Base-by-base conservation (phyloP, 1,140 invertebrate genomes). In the Zeugodacus cucurbitae region DNA sequence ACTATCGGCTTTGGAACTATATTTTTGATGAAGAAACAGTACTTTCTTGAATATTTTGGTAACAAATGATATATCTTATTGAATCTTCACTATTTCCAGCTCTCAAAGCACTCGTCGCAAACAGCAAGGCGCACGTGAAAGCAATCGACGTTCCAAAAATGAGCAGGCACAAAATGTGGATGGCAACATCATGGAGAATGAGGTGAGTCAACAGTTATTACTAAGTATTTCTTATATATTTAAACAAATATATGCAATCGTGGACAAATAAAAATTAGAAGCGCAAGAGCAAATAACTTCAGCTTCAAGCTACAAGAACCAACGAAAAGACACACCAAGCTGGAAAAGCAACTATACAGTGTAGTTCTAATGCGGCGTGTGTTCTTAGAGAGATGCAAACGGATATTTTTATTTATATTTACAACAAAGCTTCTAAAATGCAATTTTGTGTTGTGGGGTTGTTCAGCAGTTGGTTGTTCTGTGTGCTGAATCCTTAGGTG, bases 151-250 rank as follows among this genome's bases (percentile, higher is more conserved):
- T 48, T 91, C 90, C 67, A 93, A 93, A 90, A 91, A 90, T 41
- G 91, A 92, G 90, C 90, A 89, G n/a, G 67, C 92, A 70, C 93
- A 94, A 87, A 90, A 94, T 91, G 90, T 90, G 87, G 92, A 93
- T 57, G 92, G 92, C 90, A 92, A 91, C 89, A 91, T 93, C 67
- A 92, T 93, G 91, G 92, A 93, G 78, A 92, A 93, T 89, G 91
- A 93, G 90, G 92, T 93, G 89, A 89, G 88, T 58, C 6, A 57
- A 2, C 48, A 54, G 4, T 14, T 17, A 54, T 54, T 20, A 3
- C 48, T 54, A 4, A 54, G 14, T 3, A 32, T 78, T 82, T 62
- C 34, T 26, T 62, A n/a, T 22, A 87, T 5, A 87, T 37, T 58
- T 86, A 58, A 17, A 86, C n/a, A 54, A n/a, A n/a, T 57, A 44